Conservation (phyloP, 2,888 invertebrate genomes). For the Hyles lineata region DNA sequence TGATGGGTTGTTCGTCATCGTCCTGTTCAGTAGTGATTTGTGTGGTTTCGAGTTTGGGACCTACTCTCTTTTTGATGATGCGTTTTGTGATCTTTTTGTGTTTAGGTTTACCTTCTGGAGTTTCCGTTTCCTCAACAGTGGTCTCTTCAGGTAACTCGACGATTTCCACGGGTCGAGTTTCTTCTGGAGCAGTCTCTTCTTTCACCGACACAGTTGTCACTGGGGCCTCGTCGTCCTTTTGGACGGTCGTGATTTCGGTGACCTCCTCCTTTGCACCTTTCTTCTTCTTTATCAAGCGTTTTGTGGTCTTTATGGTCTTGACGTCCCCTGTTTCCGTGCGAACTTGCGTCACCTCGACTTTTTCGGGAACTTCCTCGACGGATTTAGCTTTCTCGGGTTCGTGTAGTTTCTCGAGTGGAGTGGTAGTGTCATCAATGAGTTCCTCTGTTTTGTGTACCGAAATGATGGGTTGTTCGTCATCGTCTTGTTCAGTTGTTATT, state of each 20-base stretch:
- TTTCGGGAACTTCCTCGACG: constrained; percentile 49
- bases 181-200: constrained; percentile 27
- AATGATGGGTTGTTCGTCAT: constrained; percentile 51
- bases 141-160: constrained; percentile 48
- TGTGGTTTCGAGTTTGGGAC: constrained; percentile 59
- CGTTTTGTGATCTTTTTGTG: constrained; percentile 49
- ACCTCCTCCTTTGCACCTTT: constrained; percentile 34
- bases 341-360: constrained; percentile 44
- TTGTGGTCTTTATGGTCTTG: constrained; percentile 32
- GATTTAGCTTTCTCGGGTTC: constrained; percentile 30
- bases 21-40: constrained; percentile 55
- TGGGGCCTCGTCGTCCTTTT: constrained; percentile 48
- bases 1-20: constrained; percentile 47
- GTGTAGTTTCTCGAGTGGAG: constrained; percentile 42
- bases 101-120: constrained; percentile 53
- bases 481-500: constrained; percentile 55
- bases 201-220: constrained; percentile 34
- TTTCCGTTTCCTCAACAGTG: constrained; percentile 42
- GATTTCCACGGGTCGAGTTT: constrained; percentile 40
- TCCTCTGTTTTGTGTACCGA: constrained; percentile 55
- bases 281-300: constrained; percentile 31
- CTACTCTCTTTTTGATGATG: constrained; percentile 51
- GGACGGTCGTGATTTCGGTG: constrained; percentile 46
- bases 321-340: constrained; percentile 32
- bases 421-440: constrained; percentile 40